phyloP scores from a whole-genome alignment of 1,140 invertebrate genomes.

The Brachionus koreanus region DNA sequence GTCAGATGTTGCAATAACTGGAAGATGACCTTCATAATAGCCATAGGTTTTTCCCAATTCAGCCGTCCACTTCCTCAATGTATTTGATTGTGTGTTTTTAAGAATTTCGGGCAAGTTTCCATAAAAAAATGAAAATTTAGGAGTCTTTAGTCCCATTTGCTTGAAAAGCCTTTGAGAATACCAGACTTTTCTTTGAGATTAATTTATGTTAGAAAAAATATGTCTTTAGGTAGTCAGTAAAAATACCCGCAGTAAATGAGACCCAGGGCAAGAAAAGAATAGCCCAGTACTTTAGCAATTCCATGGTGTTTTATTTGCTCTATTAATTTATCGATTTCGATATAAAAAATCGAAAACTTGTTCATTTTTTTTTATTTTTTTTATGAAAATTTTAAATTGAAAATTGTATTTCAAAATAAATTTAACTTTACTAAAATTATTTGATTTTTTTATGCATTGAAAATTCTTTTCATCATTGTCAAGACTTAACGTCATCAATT shows the following conservation, averaged over 20 bases:
- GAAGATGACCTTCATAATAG: conserved; percentile 56
- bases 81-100: conserved; percentile 13
- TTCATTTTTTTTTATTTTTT: background rate
- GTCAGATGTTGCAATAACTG: conserved; percentile 58
- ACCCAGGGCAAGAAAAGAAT: background rate
- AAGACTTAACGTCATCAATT: no score
- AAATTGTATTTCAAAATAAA: no score
- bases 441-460: no score
- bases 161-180: conserved; percentile 10
- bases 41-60: conserved; percentile 58
- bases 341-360: background rate
- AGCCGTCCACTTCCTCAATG: conserved; percentile 51
- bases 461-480: no score
- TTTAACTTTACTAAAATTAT: no score
- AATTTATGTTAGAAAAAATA: background rate
- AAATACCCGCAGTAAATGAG: background rate
- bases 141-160: background rate
- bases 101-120: conserved; percentile 40
- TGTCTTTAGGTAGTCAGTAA: background rate
- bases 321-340: background rate
- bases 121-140: conserved; percentile 2
- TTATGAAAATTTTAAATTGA: no score
- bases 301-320: background rate
- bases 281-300: background rate
- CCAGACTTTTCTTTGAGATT: conserved; percentile 7